Conservation (phyloP, 2,113 vertebrate genomes). For the Pungitius pungitius region DNA sequence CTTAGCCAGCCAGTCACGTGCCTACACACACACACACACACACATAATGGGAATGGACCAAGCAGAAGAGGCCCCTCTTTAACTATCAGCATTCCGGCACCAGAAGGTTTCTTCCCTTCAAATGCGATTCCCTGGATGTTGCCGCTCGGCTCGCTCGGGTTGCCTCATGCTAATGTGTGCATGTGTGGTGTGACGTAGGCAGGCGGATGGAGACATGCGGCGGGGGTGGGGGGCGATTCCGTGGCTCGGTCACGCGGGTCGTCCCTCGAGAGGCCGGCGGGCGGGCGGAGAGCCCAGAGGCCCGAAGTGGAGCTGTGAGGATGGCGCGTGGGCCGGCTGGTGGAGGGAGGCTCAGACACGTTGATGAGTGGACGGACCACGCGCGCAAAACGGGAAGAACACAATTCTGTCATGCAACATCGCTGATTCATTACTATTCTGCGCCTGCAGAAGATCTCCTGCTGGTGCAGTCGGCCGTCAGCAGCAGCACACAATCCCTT, state of each 20-base stretch:
- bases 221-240: conserved; percentile 52
- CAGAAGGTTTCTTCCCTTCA: background rate
- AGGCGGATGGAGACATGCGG: conserved; percentile 36
- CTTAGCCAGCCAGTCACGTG: no score
- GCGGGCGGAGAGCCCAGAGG: conserved; percentile 22
- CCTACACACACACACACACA: conserved; percentile 1
- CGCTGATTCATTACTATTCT: background rate
- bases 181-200: conserved; percentile 37
- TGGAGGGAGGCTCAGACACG: no score
- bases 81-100: conserved; percentile 54
- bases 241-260: conserved; percentile 70
- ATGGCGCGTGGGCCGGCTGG: conserved; percentile 15
- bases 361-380: no score
- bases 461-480: background rate
- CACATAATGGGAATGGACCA: background rate
- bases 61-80: conserved; percentile 13
- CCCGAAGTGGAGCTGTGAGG: conserved; percentile 28
- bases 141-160: conserved; percentile 41
- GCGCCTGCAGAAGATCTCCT: background rate
- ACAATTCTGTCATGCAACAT: background rate
- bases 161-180: conserved; percentile 43
- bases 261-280: conserved; percentile 60
- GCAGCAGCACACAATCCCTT: background rate
- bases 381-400: no score
- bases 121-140: conserved; percentile 30